These are phyloP conservation scores for Rhinolophus sinicus DNA, from an alignment of 2,113 vertebrate genomes.

Conservation along the genomic window DNA sequence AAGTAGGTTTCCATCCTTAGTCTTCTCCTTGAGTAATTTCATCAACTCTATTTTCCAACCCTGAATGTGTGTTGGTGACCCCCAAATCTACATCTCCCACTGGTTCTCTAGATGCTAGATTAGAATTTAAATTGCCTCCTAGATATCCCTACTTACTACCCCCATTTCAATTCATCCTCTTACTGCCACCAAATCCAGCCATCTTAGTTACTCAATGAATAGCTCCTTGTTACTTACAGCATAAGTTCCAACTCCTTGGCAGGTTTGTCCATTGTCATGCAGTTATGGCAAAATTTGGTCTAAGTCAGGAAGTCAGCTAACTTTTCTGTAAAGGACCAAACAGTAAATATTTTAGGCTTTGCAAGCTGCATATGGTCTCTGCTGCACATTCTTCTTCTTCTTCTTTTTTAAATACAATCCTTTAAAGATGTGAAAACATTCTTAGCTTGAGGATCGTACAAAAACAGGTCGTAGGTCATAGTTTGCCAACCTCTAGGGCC, in stretches of 20 bases:
- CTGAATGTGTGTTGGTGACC: not conserved
- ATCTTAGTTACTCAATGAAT: not conserved
- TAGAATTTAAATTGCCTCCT: not conserved
- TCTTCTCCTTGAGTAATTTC: not conserved
- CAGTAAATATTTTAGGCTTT: not conserved
- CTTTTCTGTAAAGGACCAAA: not conserved
- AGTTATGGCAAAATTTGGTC: not conserved
- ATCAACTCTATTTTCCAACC: not conserved
- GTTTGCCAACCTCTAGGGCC: not conserved
- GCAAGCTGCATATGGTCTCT: not conserved
- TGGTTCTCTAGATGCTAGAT: not conserved
- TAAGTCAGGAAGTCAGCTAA: not conserved
- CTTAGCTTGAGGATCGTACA: not conserved
- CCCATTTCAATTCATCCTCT: not conserved
- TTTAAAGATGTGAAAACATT: constrained; percentile 9
- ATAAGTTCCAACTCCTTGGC: not conserved
- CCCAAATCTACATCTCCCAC: not conserved
- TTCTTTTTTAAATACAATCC: not conserved
- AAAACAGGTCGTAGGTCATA: not conserved
- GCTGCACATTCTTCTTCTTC: not conserved
- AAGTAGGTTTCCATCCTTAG: not conserved
- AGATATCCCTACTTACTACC: not conserved
- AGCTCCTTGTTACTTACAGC: not conserved
- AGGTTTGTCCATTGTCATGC: not conserved
- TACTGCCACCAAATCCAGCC: not conserved